Conservation (phyloP, 2,113 vertebrate genomes). For the Oryctolagus cuniculus region mOryCun1.1 NC_091443.1:92616001-92616500, state of each 20-base stretch:
- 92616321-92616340: background rate
- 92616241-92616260: no score
- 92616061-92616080: background rate
- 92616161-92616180: no score
- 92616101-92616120: background rate
- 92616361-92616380: background rate
- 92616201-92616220: background rate
- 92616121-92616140: background rate
- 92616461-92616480: background rate
- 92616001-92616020: background rate
- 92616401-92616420: background rate
- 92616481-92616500: no score
- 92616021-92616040: background rate
- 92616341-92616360: background rate
- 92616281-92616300: background rate
- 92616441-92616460: no score
- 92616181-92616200: background rate
- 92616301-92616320: background rate
- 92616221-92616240: background rate
- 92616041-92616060: background rate
- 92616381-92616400: background rate
- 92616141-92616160: background rate
- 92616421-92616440: no score
- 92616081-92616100: rapidly evolving
- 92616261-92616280: background rate